Conservation (phyloP, 1,140 invertebrate genomes). For the Ceratosolen solmsi region DNA sequence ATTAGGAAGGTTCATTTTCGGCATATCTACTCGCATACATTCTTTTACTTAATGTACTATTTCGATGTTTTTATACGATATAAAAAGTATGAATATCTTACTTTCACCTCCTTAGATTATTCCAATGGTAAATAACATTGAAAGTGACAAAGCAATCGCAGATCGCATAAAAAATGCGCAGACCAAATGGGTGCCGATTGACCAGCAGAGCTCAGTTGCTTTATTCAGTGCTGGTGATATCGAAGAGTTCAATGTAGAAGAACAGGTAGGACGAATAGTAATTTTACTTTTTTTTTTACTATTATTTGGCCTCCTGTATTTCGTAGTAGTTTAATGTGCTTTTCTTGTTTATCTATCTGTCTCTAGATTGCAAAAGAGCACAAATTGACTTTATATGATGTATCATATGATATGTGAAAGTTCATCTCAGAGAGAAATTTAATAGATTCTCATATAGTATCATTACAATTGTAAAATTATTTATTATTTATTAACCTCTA, state of each 20-base stretch:
- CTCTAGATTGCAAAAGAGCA: too few species aligned
- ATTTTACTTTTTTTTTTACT: not conserved
- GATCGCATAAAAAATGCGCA: not conserved
- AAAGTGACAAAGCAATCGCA: not conserved
- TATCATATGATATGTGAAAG: too few species aligned
- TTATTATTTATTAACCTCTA: too few species aligned
- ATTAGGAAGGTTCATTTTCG: too few species aligned
- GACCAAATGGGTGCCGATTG: not conserved
- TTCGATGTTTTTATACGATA: too few species aligned
- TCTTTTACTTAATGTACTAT: too few species aligned
- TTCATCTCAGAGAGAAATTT: too few species aligned
- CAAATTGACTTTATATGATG: too few species aligned
- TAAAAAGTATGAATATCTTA: not conserved
- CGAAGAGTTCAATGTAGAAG: not conserved
- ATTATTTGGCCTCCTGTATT: not conserved
- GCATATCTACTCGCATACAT: too few species aligned
- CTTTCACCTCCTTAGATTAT: not conserved
- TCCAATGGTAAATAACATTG: not conserved
- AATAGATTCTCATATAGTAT: too few species aligned
- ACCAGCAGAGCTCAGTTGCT: not conserved
- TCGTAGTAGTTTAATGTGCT: not conserved
- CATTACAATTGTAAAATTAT: too few species aligned
- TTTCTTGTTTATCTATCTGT: conserved; percentile 4
- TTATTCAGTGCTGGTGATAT: not conserved
- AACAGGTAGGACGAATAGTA: not conserved